Base-by-base conservation (phyloP, 2,113 vertebrate genomes). In the Corynorhinus townsendii region DNA sequence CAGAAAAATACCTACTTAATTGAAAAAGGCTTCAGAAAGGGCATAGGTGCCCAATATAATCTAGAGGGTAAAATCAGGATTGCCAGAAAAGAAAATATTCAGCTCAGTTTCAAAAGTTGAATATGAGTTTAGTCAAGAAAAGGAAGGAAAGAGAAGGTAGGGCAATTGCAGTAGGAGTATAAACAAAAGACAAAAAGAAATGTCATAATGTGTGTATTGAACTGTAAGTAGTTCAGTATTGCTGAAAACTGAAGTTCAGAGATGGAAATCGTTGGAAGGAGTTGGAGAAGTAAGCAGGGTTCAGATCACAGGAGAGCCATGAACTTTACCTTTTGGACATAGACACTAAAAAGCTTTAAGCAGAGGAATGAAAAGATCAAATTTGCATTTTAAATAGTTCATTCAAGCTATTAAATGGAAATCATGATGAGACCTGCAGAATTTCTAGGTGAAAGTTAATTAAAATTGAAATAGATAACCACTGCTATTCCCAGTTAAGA, bases 81-180 rank as follows among this genome's bases (percentile, higher is more conserved):
- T 68, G 85, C 72, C 87, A 59, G 19, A 79, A 95, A 90, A 95
- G 71, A 20, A 96, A 75, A 71, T 59, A 84, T 6, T 49, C 56
- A 72, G 40, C 38, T 90, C 47, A 69, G 71, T 91, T 45, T 85
- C 79, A 80, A 90, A 94, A 75, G 35, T 54, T 77, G n/a, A 76
- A 84, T 64, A 56, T 69, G 49, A 73, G 12, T 84, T 80, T 83
- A 66, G 35, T 80, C 15, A 66, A 90, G 19, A 90, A 94, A 88
- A 88, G 2, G 52, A 62, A 87, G 33, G 43, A 81, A 83, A 76
- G 11, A 85, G 45, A 16, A 81, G 16, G 43, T 87, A 77, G 84
- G 38, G 30, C 24, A 59, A 93, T 4, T 69, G 11, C 45, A 47
- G 47, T 19, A 68, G n/a, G 3, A 69, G 16, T 43, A 64, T 38